Evolutionary conservation across 2,797 vertebrate genomes (phyloP).

Genomic region (Clarias platycephalus): DNA sequence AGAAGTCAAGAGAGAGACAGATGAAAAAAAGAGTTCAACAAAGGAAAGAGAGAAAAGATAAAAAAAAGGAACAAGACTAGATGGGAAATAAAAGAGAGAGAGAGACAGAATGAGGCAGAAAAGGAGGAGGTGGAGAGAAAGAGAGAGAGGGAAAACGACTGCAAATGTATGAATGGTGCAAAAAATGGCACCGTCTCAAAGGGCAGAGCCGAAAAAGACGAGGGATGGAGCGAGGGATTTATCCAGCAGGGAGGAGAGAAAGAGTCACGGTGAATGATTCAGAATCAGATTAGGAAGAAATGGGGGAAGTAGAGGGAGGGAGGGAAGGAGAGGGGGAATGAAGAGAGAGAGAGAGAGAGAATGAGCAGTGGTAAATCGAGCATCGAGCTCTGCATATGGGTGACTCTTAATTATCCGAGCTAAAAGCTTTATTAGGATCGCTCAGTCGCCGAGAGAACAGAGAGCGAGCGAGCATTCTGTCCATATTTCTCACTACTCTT

Average conservation of each 20-base stretch:
- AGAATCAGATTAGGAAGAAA: constrained; percentile 61
- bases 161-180: constrained; percentile 25
- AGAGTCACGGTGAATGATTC: constrained; percentile 61
- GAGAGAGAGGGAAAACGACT: not conserved
- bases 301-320: constrained; percentile 19
- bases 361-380: constrained; percentile 68
- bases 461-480: constrained; percentile 17
- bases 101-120: not conserved
- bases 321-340: constrained; percentile 3
- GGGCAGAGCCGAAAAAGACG: constrained; percentile 4
- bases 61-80: not conserved
- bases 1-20: not conserved
- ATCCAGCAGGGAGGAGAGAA: constrained; percentile 43
- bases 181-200: constrained; percentile 29
- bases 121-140: not conserved
- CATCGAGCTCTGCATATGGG: constrained; percentile 72
- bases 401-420: constrained; percentile 75
- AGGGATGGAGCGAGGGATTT: constrained; percentile 34
- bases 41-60: not conserved
- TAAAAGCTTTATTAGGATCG: constrained; percentile 78
- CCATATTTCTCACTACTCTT: constrained; percentile 20
- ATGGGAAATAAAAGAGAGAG: not conserved
- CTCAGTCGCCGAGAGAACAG: constrained; percentile 50
- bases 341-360: constrained; percentile 16
- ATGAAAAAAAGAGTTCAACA: not conserved